phyloP scores from a whole-genome alignment of 1,140 invertebrate genomes.

The Apis cerana region DNA sequence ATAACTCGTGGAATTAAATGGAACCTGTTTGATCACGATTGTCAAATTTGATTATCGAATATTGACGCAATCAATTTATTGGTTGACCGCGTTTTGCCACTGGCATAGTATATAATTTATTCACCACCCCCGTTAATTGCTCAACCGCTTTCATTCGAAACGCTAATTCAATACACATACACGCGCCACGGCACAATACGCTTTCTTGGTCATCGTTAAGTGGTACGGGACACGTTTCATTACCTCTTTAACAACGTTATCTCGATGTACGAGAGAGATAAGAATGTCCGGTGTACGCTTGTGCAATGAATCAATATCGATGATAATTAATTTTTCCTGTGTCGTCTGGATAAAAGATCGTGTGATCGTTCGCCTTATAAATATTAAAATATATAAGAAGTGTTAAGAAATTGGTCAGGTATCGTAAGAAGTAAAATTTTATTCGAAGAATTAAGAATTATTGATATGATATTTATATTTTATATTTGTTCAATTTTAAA shows the following conservation, averaged over 20 bases:
- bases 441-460: no score
- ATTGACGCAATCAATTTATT: conserved; percentile 46
- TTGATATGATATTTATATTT: no score
- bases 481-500: no score
- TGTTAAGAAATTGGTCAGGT: no score
- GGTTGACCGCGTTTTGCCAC: conserved; percentile 30
- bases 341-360: no score
- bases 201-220: conserved; percentile 27
- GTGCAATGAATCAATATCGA: no score
- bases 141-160: conserved; percentile 33
- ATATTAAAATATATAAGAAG: no score
- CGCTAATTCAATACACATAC: conserved; percentile 29
- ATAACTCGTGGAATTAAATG: conserved; percentile 5
- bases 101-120: conserved; percentile 24
- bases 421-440: no score
- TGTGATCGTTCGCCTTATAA: no score
- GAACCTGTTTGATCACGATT: conserved; percentile 25
- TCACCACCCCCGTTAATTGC: conserved; percentile 49
- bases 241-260: conserved; percentile 48
- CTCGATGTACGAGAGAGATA: conserved; percentile 33
- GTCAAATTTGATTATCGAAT: conserved; percentile 47
- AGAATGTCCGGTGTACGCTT: not conserved
- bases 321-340: no score
- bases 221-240: conserved; percentile 37
- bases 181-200: not conserved